Conservation (phyloP, 2,113 vertebrate genomes). For the Notarius quadriscutis region DNA sequence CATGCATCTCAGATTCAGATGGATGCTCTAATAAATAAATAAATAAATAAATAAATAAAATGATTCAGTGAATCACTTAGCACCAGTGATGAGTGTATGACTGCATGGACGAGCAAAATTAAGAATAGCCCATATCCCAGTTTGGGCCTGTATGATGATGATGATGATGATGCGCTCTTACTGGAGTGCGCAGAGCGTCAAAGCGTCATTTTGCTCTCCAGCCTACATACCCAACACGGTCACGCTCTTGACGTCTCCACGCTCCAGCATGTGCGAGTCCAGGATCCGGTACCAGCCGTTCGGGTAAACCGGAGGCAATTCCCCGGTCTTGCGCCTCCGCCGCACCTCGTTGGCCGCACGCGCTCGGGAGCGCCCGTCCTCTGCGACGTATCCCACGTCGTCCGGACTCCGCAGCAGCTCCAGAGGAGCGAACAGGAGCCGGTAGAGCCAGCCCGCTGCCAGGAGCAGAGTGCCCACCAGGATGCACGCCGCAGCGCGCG, state of each 20-base stretch:
- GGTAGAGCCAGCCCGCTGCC: conserved; percentile 60
- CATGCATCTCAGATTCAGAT: neutral
- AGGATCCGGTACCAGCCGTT: conserved; percentile 82
- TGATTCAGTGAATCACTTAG: neutral
- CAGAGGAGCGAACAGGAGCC: conserved; percentile 69
- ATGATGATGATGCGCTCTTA: neutral
- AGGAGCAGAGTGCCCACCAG: conserved; percentile 53
- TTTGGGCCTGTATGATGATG: neutral
- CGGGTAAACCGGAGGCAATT: conserved; percentile 77
- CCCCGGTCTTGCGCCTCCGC: conserved; percentile 70
- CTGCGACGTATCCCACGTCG: conserved; percentile 74
- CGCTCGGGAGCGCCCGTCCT: conserved; percentile 67
- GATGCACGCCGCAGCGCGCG: conserved; percentile 52
- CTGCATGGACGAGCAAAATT: neutral
- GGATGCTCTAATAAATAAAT: neutral
- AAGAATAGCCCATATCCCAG: too few species aligned
- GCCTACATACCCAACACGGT: conserved; percentile 72
- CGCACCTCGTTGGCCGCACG: conserved; percentile 72
- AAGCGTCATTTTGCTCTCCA: neutral
- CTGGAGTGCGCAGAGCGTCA: conserved; percentile 2
- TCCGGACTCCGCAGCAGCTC: conserved; percentile 67
- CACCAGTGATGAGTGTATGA: neutral
- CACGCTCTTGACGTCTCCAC: conserved; percentile 67
- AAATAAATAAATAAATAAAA: neutral
- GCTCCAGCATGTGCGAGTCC: conserved; percentile 72